Conservation (phyloP, 2,888 invertebrate genomes). For the Loripinus fragilis region DNA sequence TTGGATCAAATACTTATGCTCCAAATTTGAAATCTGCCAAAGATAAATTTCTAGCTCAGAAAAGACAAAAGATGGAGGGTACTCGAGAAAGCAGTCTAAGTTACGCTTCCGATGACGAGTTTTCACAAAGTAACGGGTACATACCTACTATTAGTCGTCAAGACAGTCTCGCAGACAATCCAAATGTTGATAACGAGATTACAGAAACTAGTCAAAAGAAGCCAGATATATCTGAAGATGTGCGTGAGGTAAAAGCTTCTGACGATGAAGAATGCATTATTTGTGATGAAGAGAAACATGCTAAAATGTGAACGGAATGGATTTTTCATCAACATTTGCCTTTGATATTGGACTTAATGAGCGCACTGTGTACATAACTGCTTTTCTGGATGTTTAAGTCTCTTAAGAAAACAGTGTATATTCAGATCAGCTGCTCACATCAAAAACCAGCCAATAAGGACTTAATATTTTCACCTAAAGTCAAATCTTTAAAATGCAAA, state of each 20-base stretch:
- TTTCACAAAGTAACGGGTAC: not conserved
- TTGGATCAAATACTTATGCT: not conserved
- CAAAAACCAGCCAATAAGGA: too few relatives aligned
- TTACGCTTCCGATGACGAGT: not conserved
- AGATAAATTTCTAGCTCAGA: not conserved
- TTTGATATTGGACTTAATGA: too few relatives aligned
- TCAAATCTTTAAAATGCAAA: too few relatives aligned
- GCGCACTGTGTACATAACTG: too few relatives aligned
- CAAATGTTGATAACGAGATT: not conserved
- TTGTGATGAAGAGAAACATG: not conserved
- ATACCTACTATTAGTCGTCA: not conserved
- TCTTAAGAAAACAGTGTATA: too few relatives aligned
- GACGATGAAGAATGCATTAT: slow-evolving; percentile 23
- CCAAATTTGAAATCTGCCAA: not conserved
- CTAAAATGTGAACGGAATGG: slow-evolving; percentile 1
- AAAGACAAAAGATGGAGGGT: not conserved
- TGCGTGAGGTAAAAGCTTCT: not conserved
- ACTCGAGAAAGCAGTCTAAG: not conserved
- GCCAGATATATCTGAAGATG: too few relatives aligned
- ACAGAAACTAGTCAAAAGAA: not conserved
- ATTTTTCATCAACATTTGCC: too few relatives aligned
- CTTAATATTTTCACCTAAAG: too few relatives aligned
- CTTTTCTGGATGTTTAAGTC: too few relatives aligned
- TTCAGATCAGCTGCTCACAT: too few relatives aligned
- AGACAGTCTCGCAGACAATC: not conserved